phyloP scores from a whole-genome alignment of 2,113 vertebrate genomes.

The Anarhynchus alexandrinus region DNA sequence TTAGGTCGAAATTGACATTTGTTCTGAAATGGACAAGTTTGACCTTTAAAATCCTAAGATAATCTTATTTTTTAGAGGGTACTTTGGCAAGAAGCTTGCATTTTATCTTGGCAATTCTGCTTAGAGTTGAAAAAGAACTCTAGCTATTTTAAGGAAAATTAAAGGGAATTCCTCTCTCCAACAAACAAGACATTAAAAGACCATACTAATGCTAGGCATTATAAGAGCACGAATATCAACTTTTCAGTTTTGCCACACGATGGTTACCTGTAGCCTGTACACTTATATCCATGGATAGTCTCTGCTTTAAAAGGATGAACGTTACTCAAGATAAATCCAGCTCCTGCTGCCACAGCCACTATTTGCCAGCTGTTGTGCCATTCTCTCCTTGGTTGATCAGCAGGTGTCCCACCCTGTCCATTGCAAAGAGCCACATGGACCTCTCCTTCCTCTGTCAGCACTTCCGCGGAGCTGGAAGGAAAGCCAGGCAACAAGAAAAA shows the following conservation, averaged over 20 bases:
- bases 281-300: conserved; percentile 79
- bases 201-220: not conserved
- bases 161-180: not conserved
- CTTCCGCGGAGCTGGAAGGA: conserved; percentile 76
- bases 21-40: not conserved
- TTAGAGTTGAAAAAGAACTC: not conserved
- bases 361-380: conserved; percentile 99
- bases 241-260: not conserved
- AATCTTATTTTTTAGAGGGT: not conserved
- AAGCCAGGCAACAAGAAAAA: not conserved
- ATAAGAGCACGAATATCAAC: not conserved
- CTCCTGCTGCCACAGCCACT: conserved; percentile 87
- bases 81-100: not conserved
- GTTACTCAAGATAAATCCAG: conserved; percentile 82
- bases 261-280: conserved; percentile 92
- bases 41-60: not conserved
- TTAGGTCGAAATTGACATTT: not conserved
- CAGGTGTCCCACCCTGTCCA: conserved; percentile 93
- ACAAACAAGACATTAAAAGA: not conserved
- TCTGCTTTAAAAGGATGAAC: conserved; percentile 79
- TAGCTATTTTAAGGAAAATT: not conserved
- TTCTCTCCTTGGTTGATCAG: conserved; percentile 84
- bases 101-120: not conserved
- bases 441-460: conserved; percentile 84
- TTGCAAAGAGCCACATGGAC: conserved; percentile 88